phyloP scores from a whole-genome alignment of 2,888 invertebrate genomes.

The Ochropleura plecta region DNA sequence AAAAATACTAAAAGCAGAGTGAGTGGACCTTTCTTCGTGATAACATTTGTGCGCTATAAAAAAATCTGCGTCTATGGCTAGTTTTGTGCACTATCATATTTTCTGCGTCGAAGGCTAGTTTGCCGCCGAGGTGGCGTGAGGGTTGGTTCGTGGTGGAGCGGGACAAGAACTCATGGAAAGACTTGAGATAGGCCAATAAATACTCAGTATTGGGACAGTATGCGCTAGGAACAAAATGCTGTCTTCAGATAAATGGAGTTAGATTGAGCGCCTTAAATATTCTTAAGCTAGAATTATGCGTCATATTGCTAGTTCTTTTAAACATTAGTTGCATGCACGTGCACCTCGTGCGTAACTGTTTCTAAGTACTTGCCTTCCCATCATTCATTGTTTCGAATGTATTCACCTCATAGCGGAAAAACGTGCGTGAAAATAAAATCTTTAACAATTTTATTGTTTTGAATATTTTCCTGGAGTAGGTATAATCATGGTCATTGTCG shows the following conservation, averaged over 20 bases:
- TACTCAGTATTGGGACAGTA: no score
- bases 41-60: neutral
- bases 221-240: neutral
- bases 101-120: neutral
- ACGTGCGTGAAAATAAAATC: slow-evolving; percentile 25
- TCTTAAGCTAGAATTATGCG: neutral
- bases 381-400: neutral
- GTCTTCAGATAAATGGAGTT: neutral
- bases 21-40: neutral
- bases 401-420: neutral
- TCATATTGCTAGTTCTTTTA: neutral
- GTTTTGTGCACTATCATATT: neutral
- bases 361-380: neutral
- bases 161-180: no score
- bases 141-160: no score
- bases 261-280: neutral
- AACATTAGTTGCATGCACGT: neutral
- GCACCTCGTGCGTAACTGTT: neutral
- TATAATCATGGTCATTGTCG: slow-evolving; percentile 11
- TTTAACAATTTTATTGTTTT: slow-evolving; percentile 13
- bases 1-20: neutral
- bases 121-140: neutral
- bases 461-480: slow-evolving; percentile 25
- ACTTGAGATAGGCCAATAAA: no score
- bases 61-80: neutral